Evolutionary conservation across 2,888 invertebrate genomes (phyloP).

Genomic region (Anodontia alba): DNA sequence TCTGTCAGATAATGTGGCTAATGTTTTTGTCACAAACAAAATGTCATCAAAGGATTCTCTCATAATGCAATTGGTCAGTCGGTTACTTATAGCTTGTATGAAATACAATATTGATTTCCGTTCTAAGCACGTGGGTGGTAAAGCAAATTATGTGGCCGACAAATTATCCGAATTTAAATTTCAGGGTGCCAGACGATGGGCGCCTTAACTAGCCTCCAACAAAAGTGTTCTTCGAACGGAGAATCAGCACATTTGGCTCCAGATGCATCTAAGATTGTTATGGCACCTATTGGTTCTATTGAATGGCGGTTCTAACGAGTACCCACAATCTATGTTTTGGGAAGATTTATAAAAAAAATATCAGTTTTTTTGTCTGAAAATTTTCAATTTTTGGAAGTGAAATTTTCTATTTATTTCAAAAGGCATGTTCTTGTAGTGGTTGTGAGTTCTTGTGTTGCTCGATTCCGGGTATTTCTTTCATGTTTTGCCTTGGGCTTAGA

Average conservation of each 20-base stretch:
- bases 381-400: too few relatives aligned
- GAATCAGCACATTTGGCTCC: not conserved
- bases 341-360: too few relatives aligned
- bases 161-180: not conserved
- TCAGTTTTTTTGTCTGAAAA: too few relatives aligned
- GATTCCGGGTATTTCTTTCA: too few relatives aligned
- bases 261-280: not conserved
- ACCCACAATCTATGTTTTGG: too few relatives aligned
- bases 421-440: not conserved
- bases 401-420: too few relatives aligned
- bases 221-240: not conserved
- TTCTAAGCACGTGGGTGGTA: constrained; percentile 27
- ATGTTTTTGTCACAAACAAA: constrained; percentile 46
- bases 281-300: too few relatives aligned
- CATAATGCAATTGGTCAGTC: constrained; percentile 42
- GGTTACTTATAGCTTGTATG: constrained; percentile 31
- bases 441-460: not conserved
- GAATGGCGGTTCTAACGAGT: not conserved
- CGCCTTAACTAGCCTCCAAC: too few relatives aligned
- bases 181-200: too few relatives aligned
- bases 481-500: too few relatives aligned
- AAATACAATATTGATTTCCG: constrained; percentile 37
- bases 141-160: constrained; percentile 9
- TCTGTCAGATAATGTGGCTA: constrained; percentile 43
- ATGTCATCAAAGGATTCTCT: constrained; percentile 35